A percentile compares a stretch with the other conserved stretches of the same genome.
phyloP scores from a whole-genome alignment of 53 echinoderm and acorn worm species.

The Crossaster papposus region DNA sequence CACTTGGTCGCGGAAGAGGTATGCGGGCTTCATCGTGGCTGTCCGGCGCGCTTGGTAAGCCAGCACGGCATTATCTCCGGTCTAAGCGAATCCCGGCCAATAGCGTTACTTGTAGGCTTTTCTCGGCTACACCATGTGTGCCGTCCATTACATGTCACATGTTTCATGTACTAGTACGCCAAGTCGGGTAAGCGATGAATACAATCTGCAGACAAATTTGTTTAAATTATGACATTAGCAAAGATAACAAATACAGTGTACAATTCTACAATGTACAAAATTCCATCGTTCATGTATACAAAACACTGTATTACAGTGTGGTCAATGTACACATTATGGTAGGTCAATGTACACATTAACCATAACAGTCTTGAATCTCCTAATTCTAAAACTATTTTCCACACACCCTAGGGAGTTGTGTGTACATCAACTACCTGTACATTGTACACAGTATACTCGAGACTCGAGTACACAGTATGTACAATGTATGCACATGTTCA shows the following conservation, averaged over 20 bases:
- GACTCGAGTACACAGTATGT: too few species aligned
- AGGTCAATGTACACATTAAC: neutral
- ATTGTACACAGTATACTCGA: too few species aligned
- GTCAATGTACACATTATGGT: neutral
- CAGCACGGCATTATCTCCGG: slow-evolving; percentile 1
- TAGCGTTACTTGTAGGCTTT: neutral
- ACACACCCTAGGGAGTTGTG: too few species aligned
- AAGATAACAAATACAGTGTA: too few species aligned
- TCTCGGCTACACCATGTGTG: neutral
- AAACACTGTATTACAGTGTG: too few species aligned
- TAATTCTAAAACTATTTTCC: too few species aligned
- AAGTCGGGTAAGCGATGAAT: neutral
- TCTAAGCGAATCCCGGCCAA: neutral
- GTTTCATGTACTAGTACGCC: neutral
- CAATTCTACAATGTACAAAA: neutral
- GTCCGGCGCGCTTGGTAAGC: neutral
- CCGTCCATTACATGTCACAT: neutral
- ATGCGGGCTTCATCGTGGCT: slow-evolving; percentile 86
- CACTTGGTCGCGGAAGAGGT: slow-evolving; percentile 92
- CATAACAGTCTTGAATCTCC: too few species aligned
- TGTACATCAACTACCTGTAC: too few species aligned
- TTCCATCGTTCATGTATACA: neutral
- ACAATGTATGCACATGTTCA: too few species aligned
- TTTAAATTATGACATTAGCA: too few species aligned
- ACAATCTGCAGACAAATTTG: too few species aligned